phyloP scores from a whole-genome alignment of 1,140 invertebrate genomes.

The Caenorhabditis briggsae region DNA sequence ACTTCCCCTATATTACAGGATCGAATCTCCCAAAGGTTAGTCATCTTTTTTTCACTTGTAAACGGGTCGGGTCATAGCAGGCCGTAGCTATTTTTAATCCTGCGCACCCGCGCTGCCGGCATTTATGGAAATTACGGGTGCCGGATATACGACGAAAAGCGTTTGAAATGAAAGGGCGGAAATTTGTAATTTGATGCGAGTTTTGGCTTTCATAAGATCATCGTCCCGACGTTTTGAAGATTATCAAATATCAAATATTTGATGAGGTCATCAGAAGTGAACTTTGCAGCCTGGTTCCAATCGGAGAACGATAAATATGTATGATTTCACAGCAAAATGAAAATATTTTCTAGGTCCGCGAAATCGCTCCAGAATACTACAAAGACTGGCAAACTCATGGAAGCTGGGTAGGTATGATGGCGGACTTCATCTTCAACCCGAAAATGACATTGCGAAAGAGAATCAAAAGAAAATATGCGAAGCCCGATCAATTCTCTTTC shows the following conservation, averaged over 20 bases:
- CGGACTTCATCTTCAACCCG: constrained; percentile 95
- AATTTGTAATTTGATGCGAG: constrained; percentile 55
- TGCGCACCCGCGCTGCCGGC: not conserved
- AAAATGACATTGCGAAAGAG: constrained; percentile 95
- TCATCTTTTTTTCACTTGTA: no score
- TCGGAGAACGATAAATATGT: not conserved
- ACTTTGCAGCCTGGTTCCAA: not conserved
- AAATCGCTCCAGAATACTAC: constrained; percentile 96
- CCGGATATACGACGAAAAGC: constrained; percentile 25
- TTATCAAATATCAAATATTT: constrained; percentile 23
- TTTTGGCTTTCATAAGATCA: constrained; percentile 16
- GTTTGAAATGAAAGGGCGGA: constrained; percentile 42
- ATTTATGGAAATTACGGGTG: constrained; percentile 28
- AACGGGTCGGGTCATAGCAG: no score
- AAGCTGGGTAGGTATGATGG: constrained; percentile 93
- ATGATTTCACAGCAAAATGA: not conserved
- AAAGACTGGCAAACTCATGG: constrained; percentile 91
- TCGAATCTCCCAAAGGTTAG: constrained; percentile 82
- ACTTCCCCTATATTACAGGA: constrained; percentile 82
- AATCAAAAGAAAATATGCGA: constrained; percentile 84
- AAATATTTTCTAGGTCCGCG: constrained; percentile 84
- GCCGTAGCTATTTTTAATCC: not conserved
- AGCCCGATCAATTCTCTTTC: constrained; percentile 73
- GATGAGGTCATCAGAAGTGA: constrained; percentile 17
- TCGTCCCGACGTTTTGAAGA: not conserved